Percentiles rank a stretch among this genome's conserved stretches.
Evolutionary conservation across 1,140 invertebrate genomes (phyloP).

Genomic region (Ips typographus): DNA sequence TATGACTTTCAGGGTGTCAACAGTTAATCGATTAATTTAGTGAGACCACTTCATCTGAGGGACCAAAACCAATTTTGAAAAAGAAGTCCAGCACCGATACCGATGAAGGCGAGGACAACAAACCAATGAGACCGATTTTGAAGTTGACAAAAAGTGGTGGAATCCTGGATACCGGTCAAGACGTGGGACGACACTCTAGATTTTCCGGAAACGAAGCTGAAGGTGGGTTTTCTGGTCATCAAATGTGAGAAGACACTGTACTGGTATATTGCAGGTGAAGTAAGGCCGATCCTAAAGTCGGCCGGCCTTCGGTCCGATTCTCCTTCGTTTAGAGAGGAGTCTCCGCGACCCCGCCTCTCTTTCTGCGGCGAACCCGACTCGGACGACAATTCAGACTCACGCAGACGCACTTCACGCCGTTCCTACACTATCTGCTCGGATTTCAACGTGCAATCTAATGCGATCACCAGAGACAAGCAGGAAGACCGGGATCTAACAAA

Average conservation of each 20-base stretch:
- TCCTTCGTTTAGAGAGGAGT: slow-evolving; percentile 21
- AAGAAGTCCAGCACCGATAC: slow-evolving; percentile 80
- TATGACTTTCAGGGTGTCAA: neutral
- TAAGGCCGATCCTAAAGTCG: slow-evolving; percentile 61
- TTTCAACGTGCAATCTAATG: slow-evolving; percentile 37
- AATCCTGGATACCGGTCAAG: slow-evolving; percentile 23
- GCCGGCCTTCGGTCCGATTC: slow-evolving; percentile 56
- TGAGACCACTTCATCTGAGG: slow-evolving; percentile 50
- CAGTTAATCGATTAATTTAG: slow-evolving; percentile 4
- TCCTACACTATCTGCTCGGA: slow-evolving; percentile 45
- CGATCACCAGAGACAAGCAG: slow-evolving; percentile 29
- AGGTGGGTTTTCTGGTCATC: slow-evolving; percentile 2
- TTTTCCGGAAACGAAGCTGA: slow-evolving; percentile 43
- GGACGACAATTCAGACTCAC: slow-evolving; percentile 21
- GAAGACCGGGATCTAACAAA: slow-evolving; percentile 39
- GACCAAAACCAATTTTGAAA: slow-evolving; percentile 76
- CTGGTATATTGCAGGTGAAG: slow-evolving; percentile 46
- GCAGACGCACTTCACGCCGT: slow-evolving; percentile 38
- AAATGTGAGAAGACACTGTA: neutral
- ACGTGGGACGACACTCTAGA: slow-evolving; percentile 26
- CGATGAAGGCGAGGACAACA: slow-evolving; percentile 70
- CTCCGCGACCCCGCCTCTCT: slow-evolving; percentile 58
- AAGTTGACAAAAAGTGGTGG: slow-evolving; percentile 65
- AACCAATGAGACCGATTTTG: slow-evolving; percentile 72
- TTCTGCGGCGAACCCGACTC: slow-evolving; percentile 54